Evolutionary conservation across 1,140 invertebrate species (phyloP).

Genomic region (Bombus sibiricus): DNA sequence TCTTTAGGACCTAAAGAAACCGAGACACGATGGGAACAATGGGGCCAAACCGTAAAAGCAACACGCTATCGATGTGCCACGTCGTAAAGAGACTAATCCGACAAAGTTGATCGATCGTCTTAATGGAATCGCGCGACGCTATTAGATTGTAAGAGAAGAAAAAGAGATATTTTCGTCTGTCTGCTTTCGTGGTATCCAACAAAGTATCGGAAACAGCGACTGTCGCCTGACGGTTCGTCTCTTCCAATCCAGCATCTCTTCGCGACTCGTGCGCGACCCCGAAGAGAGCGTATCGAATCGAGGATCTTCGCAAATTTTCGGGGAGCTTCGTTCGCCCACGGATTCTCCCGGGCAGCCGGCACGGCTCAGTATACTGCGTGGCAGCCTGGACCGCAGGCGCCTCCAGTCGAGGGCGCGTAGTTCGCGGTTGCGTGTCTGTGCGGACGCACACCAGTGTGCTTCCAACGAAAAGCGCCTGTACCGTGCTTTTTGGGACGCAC

Average conservation of each 20-base stretch:
- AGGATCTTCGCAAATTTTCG: constrained; percentile 80
- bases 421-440: constrained; percentile 56
- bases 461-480: not conserved
- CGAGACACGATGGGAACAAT: not conserved
- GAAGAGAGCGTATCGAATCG: constrained; percentile 73
- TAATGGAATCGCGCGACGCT: not conserved
- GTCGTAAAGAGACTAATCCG: not conserved
- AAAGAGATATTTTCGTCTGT: not conserved
- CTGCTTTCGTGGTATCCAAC: not conserved
- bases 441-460: constrained; percentile 33
- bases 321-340: constrained; percentile 71
- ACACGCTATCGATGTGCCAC: not conserved
- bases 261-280: constrained; percentile 61
- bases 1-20: not conserved
- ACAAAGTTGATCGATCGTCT: not conserved
- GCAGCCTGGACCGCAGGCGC: constrained; percentile 67
- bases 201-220: not conserved
- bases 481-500: constrained; percentile 43
- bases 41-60: not conserved
- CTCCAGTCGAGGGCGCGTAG: constrained; percentile 55
- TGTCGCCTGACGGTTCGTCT: constrained; percentile 50
- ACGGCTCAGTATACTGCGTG: constrained; percentile 66
- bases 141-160: no score
- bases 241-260: constrained; percentile 49
- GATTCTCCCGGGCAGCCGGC: constrained; percentile 67